Base-by-base conservation (phyloP, 2,113 vertebrate genomes). In the Typhlomys cinereus region DNA sequence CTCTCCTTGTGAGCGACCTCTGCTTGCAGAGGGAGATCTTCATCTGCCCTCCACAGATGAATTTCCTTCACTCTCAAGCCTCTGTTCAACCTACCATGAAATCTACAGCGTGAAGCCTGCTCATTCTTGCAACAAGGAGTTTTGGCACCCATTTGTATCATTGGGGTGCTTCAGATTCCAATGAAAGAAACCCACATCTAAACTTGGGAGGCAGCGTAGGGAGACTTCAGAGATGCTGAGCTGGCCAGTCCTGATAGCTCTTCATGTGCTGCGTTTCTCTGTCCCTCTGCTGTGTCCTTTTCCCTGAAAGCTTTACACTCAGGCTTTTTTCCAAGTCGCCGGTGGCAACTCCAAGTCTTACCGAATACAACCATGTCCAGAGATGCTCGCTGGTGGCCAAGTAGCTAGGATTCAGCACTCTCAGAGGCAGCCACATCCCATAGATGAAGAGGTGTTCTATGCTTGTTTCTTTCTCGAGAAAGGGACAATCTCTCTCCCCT, bases 391-490 rank as follows among this genome's bases (percentile, higher is more conserved):
- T n/a, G n/a, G n/a, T n/a, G n/a, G n/a, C n/a, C n/a, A n/a, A n/a
- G n/a, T n/a, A n/a, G n/a, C n/a, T n/a, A n/a, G n/a, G n/a, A n/a
- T n/a, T n/a, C n/a, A 66, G 52, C 85, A 48, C 34, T 71, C 92
- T 15, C 57, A 78, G 64, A 36, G 48, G 15, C 31, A 48, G 5
- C 20, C 29, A 1, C 62, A 46, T 34, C 1, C 34, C 10, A 46
- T 44, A 62, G 23, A 48, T 50, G 61, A 90, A 71, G n/a, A 76
- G 5, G 44, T n/a, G 54, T 69, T 88, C 59, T 15, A 46, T 23
- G 7, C 20, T 92, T 88, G 9, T 34, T 52, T 93, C 20, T 61
- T 36, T 89, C 46, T 91, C 70, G 62, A 89, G 66, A 81, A 54
- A 75, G 52, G 61, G 50, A 15, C 17, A 4, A n/a, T 1, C 2